These are phyloP conservation scores for Halocynthia roretzi DNA, from an alignment of 23 tunicate genomes.

Conservation along the genomic window DNA sequence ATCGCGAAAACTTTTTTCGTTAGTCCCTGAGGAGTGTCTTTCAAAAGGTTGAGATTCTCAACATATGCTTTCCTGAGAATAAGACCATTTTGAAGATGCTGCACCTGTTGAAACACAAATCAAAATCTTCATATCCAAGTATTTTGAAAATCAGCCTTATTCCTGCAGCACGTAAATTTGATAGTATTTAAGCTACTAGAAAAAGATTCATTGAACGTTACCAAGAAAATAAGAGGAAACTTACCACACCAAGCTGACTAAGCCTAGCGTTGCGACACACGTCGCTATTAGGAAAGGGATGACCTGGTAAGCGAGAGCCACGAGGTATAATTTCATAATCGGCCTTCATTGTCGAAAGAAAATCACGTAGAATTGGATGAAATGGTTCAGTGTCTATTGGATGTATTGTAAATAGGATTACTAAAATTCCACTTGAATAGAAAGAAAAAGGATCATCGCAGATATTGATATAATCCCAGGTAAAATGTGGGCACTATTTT, in stretches of 20 bases:
- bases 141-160: background rate
- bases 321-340: no score
- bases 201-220: background rate
- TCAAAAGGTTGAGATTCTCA: conserved; percentile 26
- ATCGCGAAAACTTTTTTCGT: conserved; percentile 17
- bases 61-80: conserved; percentile 23
- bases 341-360: no score
- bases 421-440: no score
- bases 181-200: background rate
- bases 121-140: background rate
- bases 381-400: no score
- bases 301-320: no score
- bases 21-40: background rate
- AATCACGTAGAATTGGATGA: no score
- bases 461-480: no score
- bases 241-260: conserved; percentile 53
- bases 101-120: conserved; percentile 36
- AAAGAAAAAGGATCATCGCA: no score
- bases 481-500: no score
- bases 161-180: background rate
- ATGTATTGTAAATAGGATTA: no score
- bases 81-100: conserved; percentile 60
- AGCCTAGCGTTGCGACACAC: conserved; percentile 9
- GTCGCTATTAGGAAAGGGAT: conserved; percentile 8
- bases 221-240: background rate